Base-by-base conservation (phyloP, 2,113 vertebrate species). In the Heterocephalus glaber region DNA sequence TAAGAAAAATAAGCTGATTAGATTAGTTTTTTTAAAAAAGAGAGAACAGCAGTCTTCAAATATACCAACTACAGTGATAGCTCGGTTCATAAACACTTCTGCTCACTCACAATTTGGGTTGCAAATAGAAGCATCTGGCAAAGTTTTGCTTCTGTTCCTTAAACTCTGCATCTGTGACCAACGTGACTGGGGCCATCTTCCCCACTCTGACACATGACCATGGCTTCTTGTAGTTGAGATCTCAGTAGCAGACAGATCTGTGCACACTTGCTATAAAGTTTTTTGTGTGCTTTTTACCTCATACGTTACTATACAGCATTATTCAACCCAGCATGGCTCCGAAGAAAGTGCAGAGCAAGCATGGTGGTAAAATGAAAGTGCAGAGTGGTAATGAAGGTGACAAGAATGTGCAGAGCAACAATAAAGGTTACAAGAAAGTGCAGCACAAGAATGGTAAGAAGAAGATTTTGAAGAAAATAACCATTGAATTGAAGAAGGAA, bases 1-100 rank as follows among this genome's bases (percentile, higher is more conserved):
- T 44, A 66, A 79, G 54, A 81, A 92, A 95, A 77, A 77, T 84
- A 86, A 90, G 13, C 52, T 65, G 41, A 85, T 89, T 86, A 38
- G n/a, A 77, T 26, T 85, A 81, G 81, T 83, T n/a, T n/a, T n/a
- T n/a, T 10, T 80, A 89, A 65, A 76, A 93, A 83, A 92, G 22
- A 35, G 77, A 41, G 61, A 47, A 79, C 20, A 60, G 52, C 38
- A 58, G 54, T 80, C 60, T 82, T 83, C 74, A 86, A 60, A 60
- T 90, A 58, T 30, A 70, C 33, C 0, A 63, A 70, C 84, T 47
- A 44, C 19, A 38, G 66, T 70, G 38, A 20, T 70, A 38, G 22
- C n/a, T 70, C 5, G 19, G n/a, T 70, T 70, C 66, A 66, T 4
- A 33, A 16, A 66, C 33, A 35, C 65, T 35, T 66, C 65, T 66